Evolutionary conservation across 2,888 invertebrate species (phyloP), one percentile per base, ranked within the genome.

Genomic region (Lamellibrachia columna): DNA sequence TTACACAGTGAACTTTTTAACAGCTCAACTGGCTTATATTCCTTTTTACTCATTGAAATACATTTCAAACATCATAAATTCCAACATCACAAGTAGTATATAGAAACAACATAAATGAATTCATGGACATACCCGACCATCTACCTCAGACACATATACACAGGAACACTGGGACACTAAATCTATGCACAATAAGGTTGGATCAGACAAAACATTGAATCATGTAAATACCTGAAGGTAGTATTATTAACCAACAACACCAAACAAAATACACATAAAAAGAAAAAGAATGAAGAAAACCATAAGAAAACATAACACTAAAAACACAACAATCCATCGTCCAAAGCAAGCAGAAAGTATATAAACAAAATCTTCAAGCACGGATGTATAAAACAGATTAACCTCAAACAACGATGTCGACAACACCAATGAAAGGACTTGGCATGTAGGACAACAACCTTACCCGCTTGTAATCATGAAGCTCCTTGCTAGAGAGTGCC

Each of bases 381-480:
- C 75, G 75, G n/a, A 22, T 22, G 75, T 15, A 60, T 9, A 55
- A 7, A 60, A 9, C 60, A 15, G 60, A 60, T 60, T 60, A 75
- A 22, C 75, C 75, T 22, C n/a, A n/a, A n/a, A 75, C 75, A 75
- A 75, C 75, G 22, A 91, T n/a, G 52, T 53, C 15, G 55, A 28
- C 22, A 52, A 52, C 53, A 53, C n/a, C 91, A 91, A n/a, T 53
- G 53, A 91, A 53, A 53, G 53, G 7, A 91, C 9, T 7, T 91
- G n/a, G 9, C 28, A 53, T 9, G 91, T 52, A 53, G 53, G 91
- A 75, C 22, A 92, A 60, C 15, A 52, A 90, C 94, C 96, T 96
- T 96, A 96, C 96, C 96, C 96, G 94, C 93, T 95, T 95, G 94
- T 96, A 96, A 93, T 96, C 96, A 94, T 96, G 96, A 90, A 96